Percentiles rank a stretch among this genome's conserved stretches.
These are phyloP conservation scores for Zele albiditarsus DNA, from an alignment of 2,888 invertebrate species.

Conservation along the genomic window DNA sequence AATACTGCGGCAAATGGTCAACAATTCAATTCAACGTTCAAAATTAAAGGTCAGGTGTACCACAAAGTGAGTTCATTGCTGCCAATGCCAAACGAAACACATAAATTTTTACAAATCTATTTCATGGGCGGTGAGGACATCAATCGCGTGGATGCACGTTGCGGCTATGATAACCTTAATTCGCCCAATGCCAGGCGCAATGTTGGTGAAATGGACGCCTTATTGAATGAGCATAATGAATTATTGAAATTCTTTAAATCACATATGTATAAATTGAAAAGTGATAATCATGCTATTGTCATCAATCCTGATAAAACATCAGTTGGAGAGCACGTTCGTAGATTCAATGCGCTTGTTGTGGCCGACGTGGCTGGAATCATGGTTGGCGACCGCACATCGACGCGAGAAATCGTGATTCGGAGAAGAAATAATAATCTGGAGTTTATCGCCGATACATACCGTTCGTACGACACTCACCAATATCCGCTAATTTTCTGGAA, in stretches of 20 bases:
- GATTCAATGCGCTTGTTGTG: slow-evolving; percentile 65
- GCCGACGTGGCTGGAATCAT: slow-evolving; percentile 60
- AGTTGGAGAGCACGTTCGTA: slow-evolving; percentile 61
- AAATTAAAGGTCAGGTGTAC: slow-evolving; percentile 4
- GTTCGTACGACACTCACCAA: slow-evolving; percentile 55
- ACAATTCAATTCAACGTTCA: slow-evolving; percentile 31
- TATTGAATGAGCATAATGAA: slow-evolving; percentile 60
- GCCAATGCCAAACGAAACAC: no score
- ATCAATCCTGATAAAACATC: slow-evolving; percentile 60
- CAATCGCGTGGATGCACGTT: slow-evolving; percentile 45
- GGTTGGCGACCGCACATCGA: slow-evolving; percentile 54
- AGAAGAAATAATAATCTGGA: slow-evolving; percentile 54
- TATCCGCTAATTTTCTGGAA: slow-evolving; percentile 58
- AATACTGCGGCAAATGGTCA: not conserved
- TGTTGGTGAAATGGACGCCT: slow-evolving; percentile 53
- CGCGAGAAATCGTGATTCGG: slow-evolving; percentile 54
- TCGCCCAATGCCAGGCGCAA: slow-evolving; percentile 54
- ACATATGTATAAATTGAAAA: slow-evolving; percentile 56
- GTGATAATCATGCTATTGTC: slow-evolving; percentile 57
- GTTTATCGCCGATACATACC: slow-evolving; percentile 48
- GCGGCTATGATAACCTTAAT: slow-evolving; percentile 41
- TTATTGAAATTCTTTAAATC: slow-evolving; percentile 63
- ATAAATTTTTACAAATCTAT: no score
- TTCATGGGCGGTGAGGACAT: no score
- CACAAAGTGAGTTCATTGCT: no score